Percentiles rank a stretch among this genome's conserved stretches.
Conservation (phyloP, 2,113 vertebrate genomes). For the Macroglossus sobrinus region DNA sequence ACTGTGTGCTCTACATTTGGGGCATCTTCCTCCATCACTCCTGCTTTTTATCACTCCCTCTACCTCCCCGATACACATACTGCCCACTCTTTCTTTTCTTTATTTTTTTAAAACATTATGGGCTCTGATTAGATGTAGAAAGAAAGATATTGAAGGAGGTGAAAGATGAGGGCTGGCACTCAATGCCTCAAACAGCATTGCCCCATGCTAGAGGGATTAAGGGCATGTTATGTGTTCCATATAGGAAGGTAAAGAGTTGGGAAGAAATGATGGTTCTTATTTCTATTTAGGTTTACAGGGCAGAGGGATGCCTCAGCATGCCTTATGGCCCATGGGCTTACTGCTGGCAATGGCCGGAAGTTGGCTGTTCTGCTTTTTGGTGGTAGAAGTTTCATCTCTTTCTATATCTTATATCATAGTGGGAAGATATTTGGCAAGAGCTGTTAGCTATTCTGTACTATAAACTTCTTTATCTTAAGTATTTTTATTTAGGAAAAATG, state of each 20-base stretch:
- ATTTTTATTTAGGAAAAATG: slow-evolving; percentile 3
- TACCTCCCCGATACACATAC: not conserved
- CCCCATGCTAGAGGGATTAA: not conserved
- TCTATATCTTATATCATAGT: not conserved
- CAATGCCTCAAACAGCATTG: not conserved
- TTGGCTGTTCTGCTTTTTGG: not conserved
- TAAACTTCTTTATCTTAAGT: not conserved
- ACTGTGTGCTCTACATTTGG: not conserved
- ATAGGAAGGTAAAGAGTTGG: not conserved
- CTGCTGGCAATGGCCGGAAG: not conserved
- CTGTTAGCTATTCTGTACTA: not conserved
- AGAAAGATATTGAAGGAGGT: not conserved
- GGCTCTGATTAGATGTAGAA: not conserved
- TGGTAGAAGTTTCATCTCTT: not conserved
- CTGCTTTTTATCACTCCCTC: not conserved
- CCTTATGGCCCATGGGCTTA: not conserved
- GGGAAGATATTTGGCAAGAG: not conserved
- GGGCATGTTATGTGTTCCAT: not conserved
- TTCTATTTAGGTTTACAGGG: not conserved
- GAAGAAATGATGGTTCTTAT: not conserved
- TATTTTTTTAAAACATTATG: not conserved
- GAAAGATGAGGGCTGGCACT: not conserved
- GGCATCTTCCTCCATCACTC: not conserved
- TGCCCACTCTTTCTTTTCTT: not conserved
- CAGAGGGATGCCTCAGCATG: not conserved